These are phyloP conservation scores for Dicerorhinus sumatrensis DNA, from an alignment of 2,113 vertebrate species.

Conservation along the genomic window DNA sequence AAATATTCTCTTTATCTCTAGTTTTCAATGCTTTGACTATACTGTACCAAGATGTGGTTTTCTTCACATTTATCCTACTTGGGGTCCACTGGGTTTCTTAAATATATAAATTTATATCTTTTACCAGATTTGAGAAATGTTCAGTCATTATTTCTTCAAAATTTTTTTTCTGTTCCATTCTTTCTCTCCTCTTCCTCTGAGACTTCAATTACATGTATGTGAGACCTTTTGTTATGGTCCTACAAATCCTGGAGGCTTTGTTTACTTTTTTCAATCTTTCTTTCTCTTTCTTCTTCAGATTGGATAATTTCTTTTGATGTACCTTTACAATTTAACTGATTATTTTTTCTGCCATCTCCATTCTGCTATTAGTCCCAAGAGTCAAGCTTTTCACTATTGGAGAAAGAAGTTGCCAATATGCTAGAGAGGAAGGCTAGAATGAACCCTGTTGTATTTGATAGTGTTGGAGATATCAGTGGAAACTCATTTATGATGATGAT, in stretches of 20 bases:
- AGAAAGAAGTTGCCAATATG: slow-evolving; percentile 4
- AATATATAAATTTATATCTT: neutral
- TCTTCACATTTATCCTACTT: neutral
- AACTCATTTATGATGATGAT: neutral
- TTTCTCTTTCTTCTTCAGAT: neutral
- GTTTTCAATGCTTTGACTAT: neutral
- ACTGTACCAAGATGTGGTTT: neutral
- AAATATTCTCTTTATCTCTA: neutral
- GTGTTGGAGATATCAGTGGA: neutral
- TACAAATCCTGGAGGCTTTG: neutral
- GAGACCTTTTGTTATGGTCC: neutral
- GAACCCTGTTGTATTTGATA: neutral
- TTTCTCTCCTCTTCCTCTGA: neutral
- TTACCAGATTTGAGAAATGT: neutral
- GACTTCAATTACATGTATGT: neutral
- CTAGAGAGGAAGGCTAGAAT: neutral
- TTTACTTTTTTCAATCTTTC: neutral
- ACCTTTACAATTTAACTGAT: neutral
- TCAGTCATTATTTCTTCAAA: neutral
- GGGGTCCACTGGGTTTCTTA: neutral
- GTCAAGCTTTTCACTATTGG: neutral
- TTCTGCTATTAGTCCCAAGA: neutral
- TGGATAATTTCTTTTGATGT: neutral
- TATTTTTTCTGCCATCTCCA: neutral
- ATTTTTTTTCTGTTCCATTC: neutral